Evolutionary conservation across 2,888 invertebrate species (phyloP).

Genomic region (Melanostoma scalare): DNA sequence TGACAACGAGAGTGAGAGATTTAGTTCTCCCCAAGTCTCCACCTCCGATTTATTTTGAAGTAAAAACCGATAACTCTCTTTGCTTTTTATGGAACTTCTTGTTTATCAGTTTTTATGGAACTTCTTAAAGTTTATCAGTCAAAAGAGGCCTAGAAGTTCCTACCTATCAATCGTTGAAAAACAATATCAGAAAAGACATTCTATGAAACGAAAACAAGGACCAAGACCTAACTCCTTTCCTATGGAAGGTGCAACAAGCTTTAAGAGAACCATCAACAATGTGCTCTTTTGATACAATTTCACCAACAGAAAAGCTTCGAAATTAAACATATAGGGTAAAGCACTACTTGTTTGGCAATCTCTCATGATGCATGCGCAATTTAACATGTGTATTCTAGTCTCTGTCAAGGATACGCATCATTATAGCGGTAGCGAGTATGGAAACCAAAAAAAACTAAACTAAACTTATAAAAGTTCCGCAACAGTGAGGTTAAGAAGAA

Average conservation of each 20-base stretch:
- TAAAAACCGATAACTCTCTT: background rate
- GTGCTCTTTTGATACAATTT: background rate
- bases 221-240: too few species aligned
- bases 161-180: too few species aligned
- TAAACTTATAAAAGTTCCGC: constrained; percentile 34
- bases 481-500: constrained; percentile 61
- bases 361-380: constrained; percentile 50
- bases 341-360: constrained; percentile 11
- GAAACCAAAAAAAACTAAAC: constrained; percentile 19
- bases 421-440: constrained; percentile 36
- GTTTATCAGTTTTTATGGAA: background rate
- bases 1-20: background rate
- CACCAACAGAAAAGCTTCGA: background rate
- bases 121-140: too few species aligned
- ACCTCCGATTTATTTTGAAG: background rate
- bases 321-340: constrained; percentile 36
- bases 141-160: too few species aligned
- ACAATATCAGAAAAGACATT: too few species aligned
- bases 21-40: constrained; percentile 23
- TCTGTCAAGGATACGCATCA: constrained; percentile 69
- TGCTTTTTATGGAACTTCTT: background rate
- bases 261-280: constrained; percentile 35
- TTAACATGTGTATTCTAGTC: constrained; percentile 8
- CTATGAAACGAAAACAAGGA: too few species aligned
- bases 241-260: constrained; percentile 50